These are phyloP conservation scores for Leptinotarsa defecta DNA, from an alignment of 1,140 invertebrate genomes.

Conservation along the genomic window DNA sequence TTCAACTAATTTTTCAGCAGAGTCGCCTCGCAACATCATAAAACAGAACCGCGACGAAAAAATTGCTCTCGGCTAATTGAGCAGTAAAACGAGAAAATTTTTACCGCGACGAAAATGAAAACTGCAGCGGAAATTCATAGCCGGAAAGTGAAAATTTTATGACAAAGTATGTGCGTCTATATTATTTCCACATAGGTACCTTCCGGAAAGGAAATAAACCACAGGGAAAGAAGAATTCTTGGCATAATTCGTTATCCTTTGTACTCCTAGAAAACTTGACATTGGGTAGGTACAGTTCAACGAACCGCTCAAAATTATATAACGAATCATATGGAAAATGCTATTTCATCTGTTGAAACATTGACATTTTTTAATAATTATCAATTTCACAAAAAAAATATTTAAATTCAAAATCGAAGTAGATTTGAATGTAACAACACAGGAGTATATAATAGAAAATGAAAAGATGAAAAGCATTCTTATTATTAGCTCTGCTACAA, in stretches of 20 bases:
- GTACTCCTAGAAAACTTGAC: neutral
- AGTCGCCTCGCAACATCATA: neutral
- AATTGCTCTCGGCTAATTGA: neutral
- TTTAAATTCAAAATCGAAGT: too few species aligned
- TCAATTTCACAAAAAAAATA: too few species aligned
- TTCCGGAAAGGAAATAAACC: neutral
- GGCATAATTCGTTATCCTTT: neutral
- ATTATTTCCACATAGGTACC: neutral
- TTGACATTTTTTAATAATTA: too few species aligned
- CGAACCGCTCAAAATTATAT: too few species aligned
- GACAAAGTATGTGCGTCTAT: neutral
- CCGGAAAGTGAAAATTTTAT: neutral
- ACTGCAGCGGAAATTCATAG: neutral
- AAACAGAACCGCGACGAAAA: neutral
- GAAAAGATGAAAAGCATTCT: too few species aligned
- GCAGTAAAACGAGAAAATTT: constrained; percentile 4
- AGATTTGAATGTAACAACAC: too few species aligned
- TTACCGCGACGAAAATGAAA: neutral
- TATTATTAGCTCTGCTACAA: too few species aligned
- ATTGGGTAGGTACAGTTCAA: too few species aligned
- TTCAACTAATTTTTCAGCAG: neutral
- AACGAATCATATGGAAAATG: too few species aligned
- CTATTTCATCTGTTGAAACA: too few species aligned
- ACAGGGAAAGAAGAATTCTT: neutral
- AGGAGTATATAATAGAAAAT: too few species aligned